Conservation (phyloP, 2,888 invertebrate species). For the Erannis defoliaria region DNA sequence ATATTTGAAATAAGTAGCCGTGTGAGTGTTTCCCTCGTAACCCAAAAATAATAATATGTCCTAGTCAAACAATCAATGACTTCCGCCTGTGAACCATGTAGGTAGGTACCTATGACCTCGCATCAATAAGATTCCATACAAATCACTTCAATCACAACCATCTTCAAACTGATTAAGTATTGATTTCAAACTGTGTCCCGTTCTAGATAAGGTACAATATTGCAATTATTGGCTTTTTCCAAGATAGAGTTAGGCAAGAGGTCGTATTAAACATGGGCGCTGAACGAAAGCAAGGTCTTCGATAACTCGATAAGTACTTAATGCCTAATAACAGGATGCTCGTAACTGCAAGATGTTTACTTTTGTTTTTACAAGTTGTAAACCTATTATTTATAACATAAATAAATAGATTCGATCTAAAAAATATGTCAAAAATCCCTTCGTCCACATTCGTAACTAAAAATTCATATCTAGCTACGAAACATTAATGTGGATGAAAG, state of each 20-base stretch:
- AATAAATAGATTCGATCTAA: too few relatives aligned
- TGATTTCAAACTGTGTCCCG: constrained; percentile 1
- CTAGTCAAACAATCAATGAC: neutral
- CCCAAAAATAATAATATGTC: neutral
- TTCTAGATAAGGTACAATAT: constrained; percentile 17
- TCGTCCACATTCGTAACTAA: too few relatives aligned
- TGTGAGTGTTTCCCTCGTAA: too few relatives aligned
- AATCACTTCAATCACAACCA: neutral
- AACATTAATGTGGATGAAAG: too few relatives aligned
- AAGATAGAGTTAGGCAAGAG: constrained; percentile 26
- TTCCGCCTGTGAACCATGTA: constrained; percentile 17
- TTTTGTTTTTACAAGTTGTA: too few relatives aligned
- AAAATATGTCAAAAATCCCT: too few relatives aligned
- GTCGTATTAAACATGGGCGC: constrained; percentile 24
- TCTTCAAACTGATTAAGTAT: neutral
- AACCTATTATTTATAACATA: too few relatives aligned
- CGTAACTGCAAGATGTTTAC: neutral
- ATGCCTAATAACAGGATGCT: constrained; percentile 20
- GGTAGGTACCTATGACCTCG: too few relatives aligned
- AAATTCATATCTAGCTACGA: too few relatives aligned
- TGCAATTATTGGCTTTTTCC: constrained; percentile 10
- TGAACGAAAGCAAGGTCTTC: constrained; percentile 35
- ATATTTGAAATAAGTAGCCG: too few relatives aligned
- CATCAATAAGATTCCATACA: constrained; percentile 13
- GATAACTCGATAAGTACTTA: constrained; percentile 20